Percentiles rank a stretch among this genome's conserved stretches.
phyloP scores from a whole-genome alignment of 2,797 vertebrate species.

The Tokudaia muenninki region DNA sequence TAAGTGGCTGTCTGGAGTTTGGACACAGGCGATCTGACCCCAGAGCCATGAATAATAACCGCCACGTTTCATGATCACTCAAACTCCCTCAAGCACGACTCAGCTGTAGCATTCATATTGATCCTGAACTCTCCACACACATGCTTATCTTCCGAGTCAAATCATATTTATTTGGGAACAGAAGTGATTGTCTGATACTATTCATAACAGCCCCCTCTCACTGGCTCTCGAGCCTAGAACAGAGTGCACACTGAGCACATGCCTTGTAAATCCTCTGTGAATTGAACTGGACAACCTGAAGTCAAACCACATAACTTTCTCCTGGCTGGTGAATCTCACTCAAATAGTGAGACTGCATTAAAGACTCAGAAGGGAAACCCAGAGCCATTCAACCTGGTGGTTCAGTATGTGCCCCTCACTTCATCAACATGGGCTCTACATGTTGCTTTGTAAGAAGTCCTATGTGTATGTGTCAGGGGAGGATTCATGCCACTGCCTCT shows the following conservation, averaged over 20 bases:
- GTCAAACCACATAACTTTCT: slow-evolving; percentile 47
- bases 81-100: slow-evolving; percentile 31
- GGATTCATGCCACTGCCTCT: not conserved
- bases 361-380: not conserved
- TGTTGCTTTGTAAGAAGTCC: not conserved
- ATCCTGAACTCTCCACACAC: slow-evolving; percentile 15
- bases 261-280: slow-evolving; percentile 31
- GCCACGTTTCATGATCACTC: slow-evolving; percentile 45
- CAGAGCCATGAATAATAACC: not conserved
- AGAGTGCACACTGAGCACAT: not conserved
- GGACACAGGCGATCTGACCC: not conserved
- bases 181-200: not conserved
- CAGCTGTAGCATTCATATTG: slow-evolving; percentile 19
- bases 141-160: slow-evolving; percentile 42
- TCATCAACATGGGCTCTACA: not conserved
- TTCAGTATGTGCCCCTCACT: not conserved
- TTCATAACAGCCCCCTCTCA: not conserved
- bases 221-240: not conserved
- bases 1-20: not conserved
- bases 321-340: slow-evolving; percentile 28
- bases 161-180: slow-evolving; percentile 41
- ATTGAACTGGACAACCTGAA: slow-evolving; percentile 26
- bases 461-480: accelerated
- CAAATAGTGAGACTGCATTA: not conserved
- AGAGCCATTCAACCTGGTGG: not conserved